Conservation (phyloP, 2,113 vertebrate species). For the Phalacrocorax aristotelis region DNA sequence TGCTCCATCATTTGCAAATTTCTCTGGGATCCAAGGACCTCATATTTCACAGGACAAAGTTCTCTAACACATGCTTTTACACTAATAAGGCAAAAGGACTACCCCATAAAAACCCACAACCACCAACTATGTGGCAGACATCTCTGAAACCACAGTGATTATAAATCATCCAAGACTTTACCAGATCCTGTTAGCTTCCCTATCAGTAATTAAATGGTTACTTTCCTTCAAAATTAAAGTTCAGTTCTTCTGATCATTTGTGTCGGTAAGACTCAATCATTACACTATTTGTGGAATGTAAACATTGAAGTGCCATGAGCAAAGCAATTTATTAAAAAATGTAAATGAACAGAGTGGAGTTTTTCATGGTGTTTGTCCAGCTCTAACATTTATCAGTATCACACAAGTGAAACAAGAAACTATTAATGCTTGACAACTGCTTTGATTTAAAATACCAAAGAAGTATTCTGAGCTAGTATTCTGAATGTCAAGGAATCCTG, state of each 20-base stretch:
- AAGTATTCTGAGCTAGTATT: neutral
- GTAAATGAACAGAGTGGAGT: neutral
- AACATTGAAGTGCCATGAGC: neutral
- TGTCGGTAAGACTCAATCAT: neutral
- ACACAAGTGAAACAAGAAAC: conserved; percentile 6
- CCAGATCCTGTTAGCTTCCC: neutral
- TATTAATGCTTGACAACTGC: neutral
- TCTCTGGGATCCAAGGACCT: neutral
- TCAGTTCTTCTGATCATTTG: neutral
- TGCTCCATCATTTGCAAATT: neutral
- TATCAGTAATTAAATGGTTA: neutral
- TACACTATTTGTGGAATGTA: neutral
- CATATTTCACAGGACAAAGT: neutral
- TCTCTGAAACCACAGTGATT: neutral
- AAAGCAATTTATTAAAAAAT: conserved; percentile 43
- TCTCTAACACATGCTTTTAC: neutral
- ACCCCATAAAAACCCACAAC: neutral
- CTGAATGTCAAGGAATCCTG: neutral
- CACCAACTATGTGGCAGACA: neutral
- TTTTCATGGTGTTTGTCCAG: neutral
- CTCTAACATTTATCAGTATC: conserved; percentile 5
- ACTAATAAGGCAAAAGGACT: neutral
- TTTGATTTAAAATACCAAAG: neutral
- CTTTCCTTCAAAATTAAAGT: neutral
- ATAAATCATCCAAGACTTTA: neutral